Evolutionary conservation across 2,797 vertebrate species (phyloP).

Genomic region (Dryobates pubescens): DNA sequence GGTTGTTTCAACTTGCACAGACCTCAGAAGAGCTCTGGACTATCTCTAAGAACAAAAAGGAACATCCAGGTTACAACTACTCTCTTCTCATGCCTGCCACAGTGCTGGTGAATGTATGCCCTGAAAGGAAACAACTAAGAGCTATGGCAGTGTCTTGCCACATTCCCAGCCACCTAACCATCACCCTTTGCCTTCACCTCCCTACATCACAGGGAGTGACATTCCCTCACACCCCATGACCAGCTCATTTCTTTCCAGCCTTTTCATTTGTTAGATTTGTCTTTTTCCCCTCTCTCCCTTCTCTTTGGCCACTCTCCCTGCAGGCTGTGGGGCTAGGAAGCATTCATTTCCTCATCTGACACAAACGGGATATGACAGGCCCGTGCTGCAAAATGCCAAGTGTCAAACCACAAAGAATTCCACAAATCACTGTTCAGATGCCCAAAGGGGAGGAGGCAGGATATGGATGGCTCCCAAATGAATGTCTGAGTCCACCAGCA

Average conservation of each 20-base stretch:
- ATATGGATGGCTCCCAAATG: neutral
- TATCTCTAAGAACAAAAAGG: neutral
- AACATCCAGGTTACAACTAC: neutral
- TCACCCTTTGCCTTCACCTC: neutral
- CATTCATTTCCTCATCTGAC: constrained; percentile 2
- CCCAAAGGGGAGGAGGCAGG: neutral
- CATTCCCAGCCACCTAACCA: neutral
- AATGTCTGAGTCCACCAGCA: neutral
- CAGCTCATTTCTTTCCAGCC: neutral
- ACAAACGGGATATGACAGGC: constrained; percentile 27
- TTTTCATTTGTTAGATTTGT: neutral
- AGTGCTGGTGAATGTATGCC: neutral
- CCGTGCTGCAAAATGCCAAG: constrained; percentile 12
- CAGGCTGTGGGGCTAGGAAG: neutral
- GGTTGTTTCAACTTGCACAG: neutral
- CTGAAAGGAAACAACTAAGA: neutral
- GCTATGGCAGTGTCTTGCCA: neutral
- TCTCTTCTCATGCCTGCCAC: neutral
- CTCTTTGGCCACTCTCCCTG: neutral
- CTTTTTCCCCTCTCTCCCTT: neutral
- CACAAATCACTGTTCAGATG: constrained; percentile 1
- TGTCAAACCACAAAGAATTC: constrained; percentile 5
- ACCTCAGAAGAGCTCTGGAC: neutral
- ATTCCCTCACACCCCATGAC: neutral
- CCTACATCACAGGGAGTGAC: neutral